Evolutionary conservation across 2,888 invertebrate species (phyloP).

Genomic region (Cantharis rufa): DNA sequence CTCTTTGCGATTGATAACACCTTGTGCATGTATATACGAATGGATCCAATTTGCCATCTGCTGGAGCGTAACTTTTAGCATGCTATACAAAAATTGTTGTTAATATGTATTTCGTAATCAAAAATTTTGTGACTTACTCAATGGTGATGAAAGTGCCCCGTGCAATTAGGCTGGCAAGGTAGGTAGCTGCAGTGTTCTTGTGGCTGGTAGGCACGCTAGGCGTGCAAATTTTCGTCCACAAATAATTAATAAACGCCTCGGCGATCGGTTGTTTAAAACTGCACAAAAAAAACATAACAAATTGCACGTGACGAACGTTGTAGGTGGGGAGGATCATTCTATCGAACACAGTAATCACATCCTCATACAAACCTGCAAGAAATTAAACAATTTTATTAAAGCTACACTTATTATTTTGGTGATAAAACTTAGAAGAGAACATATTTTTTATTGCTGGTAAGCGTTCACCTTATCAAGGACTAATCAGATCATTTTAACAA

Average conservation of each 20-base stretch:
- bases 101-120: neutral
- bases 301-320: constrained; percentile 80
- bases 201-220: constrained; percentile 67
- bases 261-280: constrained; percentile 64
- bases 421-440: neutral
- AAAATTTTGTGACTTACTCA: constrained; percentile 56
- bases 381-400: neutral
- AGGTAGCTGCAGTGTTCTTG: constrained; percentile 72
- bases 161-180: constrained; percentile 75
- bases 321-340: constrained; percentile 81
- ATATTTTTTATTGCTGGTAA: too few relatives aligned
- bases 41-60: constrained; percentile 85
- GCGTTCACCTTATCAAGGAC: too few relatives aligned
- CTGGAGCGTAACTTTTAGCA: constrained; percentile 67
- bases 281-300: constrained; percentile 73
- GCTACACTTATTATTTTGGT: neutral
- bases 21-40: constrained; percentile 74
- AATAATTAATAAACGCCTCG: constrained; percentile 69
- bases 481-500: neutral
- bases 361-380: constrained; percentile 58
- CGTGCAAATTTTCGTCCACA: constrained; percentile 76
- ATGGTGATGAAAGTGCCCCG: constrained; percentile 67
- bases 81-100: constrained; percentile 56
- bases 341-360: constrained; percentile 74
- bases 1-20: constrained; percentile 58